Percentiles rank a stretch among this genome's conserved stretches.
phyloP scores from a whole-genome alignment of 2,888 invertebrate genomes.

The Parnassius apollo region DNA sequence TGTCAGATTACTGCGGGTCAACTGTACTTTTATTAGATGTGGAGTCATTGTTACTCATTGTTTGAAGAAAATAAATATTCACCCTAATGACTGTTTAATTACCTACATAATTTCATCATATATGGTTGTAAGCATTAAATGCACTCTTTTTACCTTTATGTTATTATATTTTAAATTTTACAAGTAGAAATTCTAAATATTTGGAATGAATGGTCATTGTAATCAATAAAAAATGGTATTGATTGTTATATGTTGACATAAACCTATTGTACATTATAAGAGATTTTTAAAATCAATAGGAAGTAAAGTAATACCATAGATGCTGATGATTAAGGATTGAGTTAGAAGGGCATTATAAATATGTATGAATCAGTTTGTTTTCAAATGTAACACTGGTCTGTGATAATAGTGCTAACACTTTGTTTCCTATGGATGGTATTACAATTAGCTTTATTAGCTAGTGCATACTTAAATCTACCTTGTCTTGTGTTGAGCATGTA shows the following conservation, averaged over 20 bases:
- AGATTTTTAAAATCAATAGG: too few species aligned
- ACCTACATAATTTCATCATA: conserved; percentile 22
- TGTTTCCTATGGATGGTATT: conserved; percentile 50
- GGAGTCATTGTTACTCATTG: conserved; percentile 23
- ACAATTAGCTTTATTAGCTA: conserved; percentile 63
- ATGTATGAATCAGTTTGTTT: conserved; percentile 31
- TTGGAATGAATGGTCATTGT: too few species aligned
- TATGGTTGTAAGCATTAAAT: conserved; percentile 11
- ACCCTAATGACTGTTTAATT: conserved; percentile 15
- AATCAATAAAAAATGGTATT: too few species aligned
- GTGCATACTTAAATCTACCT: conserved; percentile 53
- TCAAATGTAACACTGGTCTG: conserved; percentile 36
- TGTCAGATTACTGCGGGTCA: too few species aligned
- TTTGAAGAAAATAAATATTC: conserved; percentile 14
- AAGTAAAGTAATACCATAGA: too few species aligned
- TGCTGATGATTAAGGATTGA: too few species aligned
- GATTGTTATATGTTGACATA: too few species aligned
- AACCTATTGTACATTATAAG: too few species aligned
- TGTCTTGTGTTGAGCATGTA: conserved; percentile 45
- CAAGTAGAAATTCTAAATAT: too few species aligned
- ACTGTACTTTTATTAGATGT: conserved; percentile 13
- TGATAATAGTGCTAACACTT: conserved; percentile 56
- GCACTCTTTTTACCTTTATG: too few species aligned
- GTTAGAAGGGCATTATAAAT: background rate
- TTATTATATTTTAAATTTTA: too few species aligned